Conservation (phyloP, 2,888 invertebrate genomes). For the Volucella inflata region DNA sequence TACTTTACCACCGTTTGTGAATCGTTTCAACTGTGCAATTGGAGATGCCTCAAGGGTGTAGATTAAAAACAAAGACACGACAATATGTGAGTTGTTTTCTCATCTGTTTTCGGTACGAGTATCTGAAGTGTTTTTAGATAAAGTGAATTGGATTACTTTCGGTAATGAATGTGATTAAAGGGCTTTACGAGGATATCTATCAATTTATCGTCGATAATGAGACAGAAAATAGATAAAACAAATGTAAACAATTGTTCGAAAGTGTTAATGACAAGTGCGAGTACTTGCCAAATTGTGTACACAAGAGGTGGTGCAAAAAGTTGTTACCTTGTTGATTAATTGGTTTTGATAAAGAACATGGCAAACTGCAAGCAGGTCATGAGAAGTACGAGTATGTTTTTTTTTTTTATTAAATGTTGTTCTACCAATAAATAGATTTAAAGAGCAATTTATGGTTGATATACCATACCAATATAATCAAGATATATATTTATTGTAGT, state of each 20-base stretch:
- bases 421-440: too few species aligned
- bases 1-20: not conserved
- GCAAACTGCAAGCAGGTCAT: not conserved
- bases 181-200: slow-evolving; percentile 22
- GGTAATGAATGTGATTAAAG: slow-evolving; percentile 10
- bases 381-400: not conserved
- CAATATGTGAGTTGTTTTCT: not conserved
- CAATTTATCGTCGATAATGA: slow-evolving; percentile 22
- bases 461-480: too few species aligned
- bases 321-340: not conserved
- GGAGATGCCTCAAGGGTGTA: not conserved
- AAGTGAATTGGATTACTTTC: slow-evolving; percentile 15
- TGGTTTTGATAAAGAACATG: slow-evolving; percentile 3
- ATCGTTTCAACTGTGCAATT: not conserved
- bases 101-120: not conserved
- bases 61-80: not conserved
- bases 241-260: not conserved
- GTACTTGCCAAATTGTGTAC: not conserved
- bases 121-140: slow-evolving; percentile 21
- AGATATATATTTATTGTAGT: too few species aligned
- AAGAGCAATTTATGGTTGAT: too few species aligned
- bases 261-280: not conserved
- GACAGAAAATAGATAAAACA: slow-evolving; percentile 32
- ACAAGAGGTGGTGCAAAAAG: not conserved
- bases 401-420: slow-evolving; percentile 3